Percentiles rank a stretch among this genome's conserved stretches.
phyloP scores from a whole-genome alignment of 2,888 invertebrate species.

The Ashinkailepas kermadecensis region DNA sequence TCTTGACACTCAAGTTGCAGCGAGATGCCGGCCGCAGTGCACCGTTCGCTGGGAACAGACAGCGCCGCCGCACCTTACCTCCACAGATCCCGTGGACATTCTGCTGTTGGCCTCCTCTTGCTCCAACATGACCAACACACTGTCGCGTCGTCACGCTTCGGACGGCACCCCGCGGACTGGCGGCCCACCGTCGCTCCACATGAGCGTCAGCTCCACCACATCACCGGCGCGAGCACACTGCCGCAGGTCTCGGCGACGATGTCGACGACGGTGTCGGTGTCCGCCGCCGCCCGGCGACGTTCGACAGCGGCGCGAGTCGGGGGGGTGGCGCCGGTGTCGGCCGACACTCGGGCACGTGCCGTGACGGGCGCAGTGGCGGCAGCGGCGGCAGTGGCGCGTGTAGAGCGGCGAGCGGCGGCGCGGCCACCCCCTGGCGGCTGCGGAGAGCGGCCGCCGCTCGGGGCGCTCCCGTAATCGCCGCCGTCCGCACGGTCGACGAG shows the following conservation, averaged over 20 bases:
- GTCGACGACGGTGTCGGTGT: too few relatives aligned
- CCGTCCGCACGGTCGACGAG: too few relatives aligned
- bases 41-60: neutral
- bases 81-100: neutral
- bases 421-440: neutral
- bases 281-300: too few relatives aligned
- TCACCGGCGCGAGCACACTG: neutral
- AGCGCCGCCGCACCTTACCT: neutral
- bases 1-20: neutral
- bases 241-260: neutral
- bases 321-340: neutral
- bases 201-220: neutral
- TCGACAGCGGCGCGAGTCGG: neutral
- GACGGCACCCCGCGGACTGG: neutral
- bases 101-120: neutral
- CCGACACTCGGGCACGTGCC: neutral
- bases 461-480: neutral
- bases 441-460: neutral
- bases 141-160: neutral
- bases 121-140: neutral
- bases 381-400: neutral
- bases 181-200: neutral
- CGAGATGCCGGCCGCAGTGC: neutral
- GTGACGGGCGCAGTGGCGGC: neutral
- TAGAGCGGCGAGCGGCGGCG: neutral